Conservation (phyloP, 2,888 invertebrate species). For the Leistus spinibarbis region DNA sequence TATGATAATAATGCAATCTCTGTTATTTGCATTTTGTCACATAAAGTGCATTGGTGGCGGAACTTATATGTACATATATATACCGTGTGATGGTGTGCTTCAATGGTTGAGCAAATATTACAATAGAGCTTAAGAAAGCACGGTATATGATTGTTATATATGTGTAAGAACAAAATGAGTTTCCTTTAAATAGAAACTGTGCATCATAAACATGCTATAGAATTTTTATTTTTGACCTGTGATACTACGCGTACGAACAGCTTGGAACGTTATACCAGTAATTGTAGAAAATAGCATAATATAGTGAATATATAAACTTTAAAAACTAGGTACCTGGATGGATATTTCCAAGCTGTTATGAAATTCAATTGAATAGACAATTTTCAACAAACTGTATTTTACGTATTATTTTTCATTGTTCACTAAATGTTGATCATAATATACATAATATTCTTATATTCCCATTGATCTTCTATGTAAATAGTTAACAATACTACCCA, state of each 20-base stretch:
- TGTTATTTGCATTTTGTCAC: neutral
- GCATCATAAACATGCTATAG: too few species aligned
- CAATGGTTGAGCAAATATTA: too few species aligned
- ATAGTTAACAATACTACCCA: neutral
- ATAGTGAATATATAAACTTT: neutral
- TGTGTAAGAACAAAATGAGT: neutral
- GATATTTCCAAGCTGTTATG: constrained; percentile 14
- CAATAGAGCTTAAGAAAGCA: too few species aligned
- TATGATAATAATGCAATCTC: constrained; percentile 30
- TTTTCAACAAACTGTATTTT: neutral
- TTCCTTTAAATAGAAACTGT: neutral
- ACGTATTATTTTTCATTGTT: neutral
- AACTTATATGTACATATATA: neutral
- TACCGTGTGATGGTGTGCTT: too few species aligned
- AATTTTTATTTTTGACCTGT: constrained; percentile 13
- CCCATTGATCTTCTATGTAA: neutral
- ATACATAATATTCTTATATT: too few species aligned
- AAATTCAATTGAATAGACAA: constrained; percentile 7
- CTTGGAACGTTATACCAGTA: constrained; percentile 8
- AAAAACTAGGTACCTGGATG: constrained; percentile 11
- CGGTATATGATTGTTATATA: neutral
- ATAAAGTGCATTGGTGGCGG: neutral
- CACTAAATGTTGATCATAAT: too few species aligned
- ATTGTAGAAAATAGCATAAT: neutral
- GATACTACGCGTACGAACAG: constrained; percentile 13